These are phyloP conservation scores for Pocota personata DNA, from an alignment of 2,888 invertebrate genomes.

Conservation along the genomic window DNA sequence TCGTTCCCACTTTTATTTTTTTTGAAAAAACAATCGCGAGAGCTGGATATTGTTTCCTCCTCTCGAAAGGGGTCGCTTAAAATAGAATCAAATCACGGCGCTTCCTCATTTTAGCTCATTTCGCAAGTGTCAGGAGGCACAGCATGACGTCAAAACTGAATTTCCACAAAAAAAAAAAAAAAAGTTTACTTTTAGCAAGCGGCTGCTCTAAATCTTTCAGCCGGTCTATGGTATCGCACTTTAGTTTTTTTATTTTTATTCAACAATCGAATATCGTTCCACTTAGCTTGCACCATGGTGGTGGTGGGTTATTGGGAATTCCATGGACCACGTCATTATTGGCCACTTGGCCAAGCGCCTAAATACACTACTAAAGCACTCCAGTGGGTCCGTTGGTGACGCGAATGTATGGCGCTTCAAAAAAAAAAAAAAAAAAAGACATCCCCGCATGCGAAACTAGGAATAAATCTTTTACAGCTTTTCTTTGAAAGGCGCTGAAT, in stretches of 20 bases:
- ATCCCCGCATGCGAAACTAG: not conserved
- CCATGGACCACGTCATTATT: conserved; percentile 55
- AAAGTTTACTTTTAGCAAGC: conserved; percentile 31
- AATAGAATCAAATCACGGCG: conserved; percentile 32
- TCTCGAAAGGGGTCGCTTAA: conserved; percentile 25
- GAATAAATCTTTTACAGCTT: conserved; percentile 33
- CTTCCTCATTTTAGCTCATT: conserved; percentile 49
- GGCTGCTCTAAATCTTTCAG: conserved; percentile 48
- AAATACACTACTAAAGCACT: conserved; percentile 48
- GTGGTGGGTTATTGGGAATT: conserved; percentile 50
- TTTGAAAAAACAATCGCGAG: not conserved
- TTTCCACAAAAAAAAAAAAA: conserved; percentile 7
- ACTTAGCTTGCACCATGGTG: not conserved
- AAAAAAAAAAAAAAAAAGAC: conserved; percentile 1
- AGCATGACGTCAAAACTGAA: conserved; percentile 52
- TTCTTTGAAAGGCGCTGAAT: conserved; percentile 33
- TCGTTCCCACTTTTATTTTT: not conserved
- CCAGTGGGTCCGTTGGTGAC: conserved; percentile 20
- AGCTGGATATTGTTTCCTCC: not conserved
- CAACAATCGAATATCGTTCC: conserved; percentile 18
- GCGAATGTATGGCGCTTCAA: conserved; percentile 36
- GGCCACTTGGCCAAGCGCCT: conserved; percentile 57
- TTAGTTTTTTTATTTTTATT: conserved; percentile 1
- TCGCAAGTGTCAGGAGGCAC: conserved; percentile 34
- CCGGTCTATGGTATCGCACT: conserved; percentile 11